Conservation (phyloP, 2,888 invertebrate genomes). For the Kryphioiulus occultus region DNA sequence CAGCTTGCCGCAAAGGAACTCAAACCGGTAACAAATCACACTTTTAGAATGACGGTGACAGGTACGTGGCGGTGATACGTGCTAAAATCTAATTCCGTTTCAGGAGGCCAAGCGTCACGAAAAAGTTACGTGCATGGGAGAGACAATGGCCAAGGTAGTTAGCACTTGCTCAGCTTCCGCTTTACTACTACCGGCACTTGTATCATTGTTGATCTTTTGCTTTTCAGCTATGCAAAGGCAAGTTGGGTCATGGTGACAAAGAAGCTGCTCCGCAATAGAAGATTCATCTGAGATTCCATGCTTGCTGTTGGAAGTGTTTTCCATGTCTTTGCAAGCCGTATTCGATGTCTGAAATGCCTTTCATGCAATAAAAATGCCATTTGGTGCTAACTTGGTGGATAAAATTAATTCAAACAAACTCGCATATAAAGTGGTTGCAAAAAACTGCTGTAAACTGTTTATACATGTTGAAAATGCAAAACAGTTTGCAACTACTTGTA, state of each 20-base stretch:
- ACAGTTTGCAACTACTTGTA: no score
- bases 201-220: no score
- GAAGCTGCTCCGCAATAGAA: not conserved
- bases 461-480: no score
- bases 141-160: not conserved
- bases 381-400: not conserved
- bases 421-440: no score
- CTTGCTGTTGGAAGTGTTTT: not conserved
- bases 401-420: not conserved
- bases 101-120: not conserved
- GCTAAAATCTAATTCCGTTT: not conserved
- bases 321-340: no score
- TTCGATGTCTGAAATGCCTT: not conserved
- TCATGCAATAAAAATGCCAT: not conserved
- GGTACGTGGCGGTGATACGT: not conserved
- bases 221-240: not conserved
- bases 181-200: not conserved
- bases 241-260: not conserved
- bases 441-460: no score
- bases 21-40: not conserved
- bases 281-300: not conserved
- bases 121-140: not conserved
- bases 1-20: not conserved
- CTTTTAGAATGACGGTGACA: no score
- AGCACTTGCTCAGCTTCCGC: not conserved